Base-by-base conservation (phyloP, 2,797 vertebrate species). In the Luscinia luscinia region DNA sequence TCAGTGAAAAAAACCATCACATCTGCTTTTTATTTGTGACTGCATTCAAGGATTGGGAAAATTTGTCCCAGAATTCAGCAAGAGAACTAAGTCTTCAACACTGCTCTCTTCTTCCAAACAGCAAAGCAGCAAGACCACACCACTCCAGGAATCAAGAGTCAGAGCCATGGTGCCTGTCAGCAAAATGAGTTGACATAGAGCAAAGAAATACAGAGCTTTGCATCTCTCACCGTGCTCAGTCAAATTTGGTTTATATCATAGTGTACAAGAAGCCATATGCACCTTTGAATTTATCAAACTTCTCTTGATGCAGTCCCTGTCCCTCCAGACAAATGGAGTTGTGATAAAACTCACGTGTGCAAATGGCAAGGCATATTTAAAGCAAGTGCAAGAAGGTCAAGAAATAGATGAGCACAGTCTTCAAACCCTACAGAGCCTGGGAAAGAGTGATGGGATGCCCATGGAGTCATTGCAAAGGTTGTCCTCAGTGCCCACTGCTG, bases 21-120 rank as follows among this genome's bases (percentile, higher is more conserved):
- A 96, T 96, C 95, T 97, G 94, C 77, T 94, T 95, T 96, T 93
- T 80, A 94, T 94, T 96, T 93, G 80, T 70, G 79, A 90, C 70
- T 95, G 28, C 67, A 88, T 41, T 91, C 70, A 84, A 73, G n/a
- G 67, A 74, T 84, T 93, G 77, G 45, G 84, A 90, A 94, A 78
- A 78, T 62, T 68, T 88, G 70, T 93, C 89, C 67, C 63, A 94
- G 85, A 88, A 82, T 84, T 74, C 85, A 94, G 16, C 45, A 92
- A 85, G 69, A 86, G 79, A 95, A 77, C 82, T 85, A 94, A 94
- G 82, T 79, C 67, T 93, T 93, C 85, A 91, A 27, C 24, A 20
- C 24, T 52, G 63, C 77, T 91, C 22, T 66, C 19, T 22, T 79
- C 59, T 84, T 91, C 70, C 55, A 82, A 88, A 89, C 48, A 84